Evolutionary conservation across 2,888 invertebrate species (phyloP).

Genomic region (Syrphus vitripennis): DNA sequence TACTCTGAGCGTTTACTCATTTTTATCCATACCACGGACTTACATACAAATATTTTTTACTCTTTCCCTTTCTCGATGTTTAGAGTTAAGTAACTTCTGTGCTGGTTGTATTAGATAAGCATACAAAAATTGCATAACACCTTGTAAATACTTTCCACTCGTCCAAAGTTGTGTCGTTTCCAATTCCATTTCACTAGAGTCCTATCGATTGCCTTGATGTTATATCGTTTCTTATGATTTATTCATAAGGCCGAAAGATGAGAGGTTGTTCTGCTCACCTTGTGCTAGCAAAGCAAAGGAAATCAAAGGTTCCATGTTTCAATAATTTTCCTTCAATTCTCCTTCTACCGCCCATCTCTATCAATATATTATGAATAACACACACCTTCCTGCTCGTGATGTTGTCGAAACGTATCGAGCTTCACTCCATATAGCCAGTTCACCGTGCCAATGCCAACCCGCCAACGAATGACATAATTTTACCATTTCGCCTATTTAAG

Average conservation of each 20-base stretch:
- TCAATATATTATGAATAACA: slow-evolving; percentile 5
- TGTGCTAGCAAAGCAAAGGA: slow-evolving; percentile 20
- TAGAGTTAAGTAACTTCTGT: not conserved
- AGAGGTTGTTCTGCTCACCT: slow-evolving; percentile 22
- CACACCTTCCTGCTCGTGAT: not conserved
- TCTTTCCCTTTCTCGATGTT: too few species aligned
- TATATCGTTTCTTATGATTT: slow-evolving; percentile 41
- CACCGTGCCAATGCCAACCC: not conserved
- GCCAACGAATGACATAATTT: slow-evolving; percentile 56
- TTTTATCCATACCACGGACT: too few species aligned
- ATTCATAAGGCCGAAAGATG: slow-evolving; percentile 48
- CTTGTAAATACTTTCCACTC: not conserved
- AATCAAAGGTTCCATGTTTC: slow-evolving; percentile 40
- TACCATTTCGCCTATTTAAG: slow-evolving; percentile 34
- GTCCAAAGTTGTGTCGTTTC: not conserved
- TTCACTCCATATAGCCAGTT: not conserved
- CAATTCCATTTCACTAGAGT: not conserved
- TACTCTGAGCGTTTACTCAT: too few species aligned
- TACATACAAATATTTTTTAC: too few species aligned
- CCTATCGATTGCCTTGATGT: slow-evolving; percentile 17
- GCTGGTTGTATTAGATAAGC: not conserved
- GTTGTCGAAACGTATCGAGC: not conserved
- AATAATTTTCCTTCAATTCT: not conserved
- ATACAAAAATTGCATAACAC: not conserved
- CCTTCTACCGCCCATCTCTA: not conserved